Evolutionary conservation across 1,140 invertebrate genomes (phyloP).

Genomic region (Trichonephila inaurata): DNA sequence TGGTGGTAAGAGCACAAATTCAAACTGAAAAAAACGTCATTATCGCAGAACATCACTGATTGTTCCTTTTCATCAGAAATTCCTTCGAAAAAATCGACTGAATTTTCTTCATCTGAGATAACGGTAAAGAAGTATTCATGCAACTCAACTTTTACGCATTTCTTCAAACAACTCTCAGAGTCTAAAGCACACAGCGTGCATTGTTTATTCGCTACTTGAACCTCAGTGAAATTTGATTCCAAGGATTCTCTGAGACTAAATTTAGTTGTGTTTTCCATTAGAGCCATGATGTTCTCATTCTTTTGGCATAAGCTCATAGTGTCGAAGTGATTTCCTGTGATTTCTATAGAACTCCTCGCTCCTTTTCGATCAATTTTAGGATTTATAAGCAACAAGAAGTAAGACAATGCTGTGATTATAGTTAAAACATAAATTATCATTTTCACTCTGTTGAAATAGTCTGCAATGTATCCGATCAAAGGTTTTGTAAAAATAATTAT

Average conservation of each 20-base stretch:
- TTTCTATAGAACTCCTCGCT: neutral
- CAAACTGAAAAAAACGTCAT: neutral
- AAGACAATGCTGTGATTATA: slow-evolving; percentile 19
- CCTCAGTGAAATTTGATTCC: neutral
- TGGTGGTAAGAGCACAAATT: neutral
- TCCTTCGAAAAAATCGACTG: neutral
- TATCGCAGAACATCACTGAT: neutral
- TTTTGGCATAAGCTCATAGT: neutral
- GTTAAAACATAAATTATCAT: slow-evolving; percentile 74
- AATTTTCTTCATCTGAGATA: neutral
- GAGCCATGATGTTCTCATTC: neutral
- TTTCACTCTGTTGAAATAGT: slow-evolving; percentile 79
- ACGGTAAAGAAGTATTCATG: neutral
- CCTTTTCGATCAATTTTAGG: neutral
- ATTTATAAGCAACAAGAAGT: neutral
- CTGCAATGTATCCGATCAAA: slow-evolving; percentile 79
- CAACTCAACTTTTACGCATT: neutral
- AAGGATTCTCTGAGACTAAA: no score
- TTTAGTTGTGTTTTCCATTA: neutral
- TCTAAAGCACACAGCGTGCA: neutral
- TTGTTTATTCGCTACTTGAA: neutral
- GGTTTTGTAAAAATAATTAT: slow-evolving; percentile 79
- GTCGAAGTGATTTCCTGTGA: neutral
- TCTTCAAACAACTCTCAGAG: neutral
- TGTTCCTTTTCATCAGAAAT: neutral